Evolutionary conservation across 2,888 invertebrate species (phyloP).

Genomic region (Malthinus seriepunctatus): DNA sequence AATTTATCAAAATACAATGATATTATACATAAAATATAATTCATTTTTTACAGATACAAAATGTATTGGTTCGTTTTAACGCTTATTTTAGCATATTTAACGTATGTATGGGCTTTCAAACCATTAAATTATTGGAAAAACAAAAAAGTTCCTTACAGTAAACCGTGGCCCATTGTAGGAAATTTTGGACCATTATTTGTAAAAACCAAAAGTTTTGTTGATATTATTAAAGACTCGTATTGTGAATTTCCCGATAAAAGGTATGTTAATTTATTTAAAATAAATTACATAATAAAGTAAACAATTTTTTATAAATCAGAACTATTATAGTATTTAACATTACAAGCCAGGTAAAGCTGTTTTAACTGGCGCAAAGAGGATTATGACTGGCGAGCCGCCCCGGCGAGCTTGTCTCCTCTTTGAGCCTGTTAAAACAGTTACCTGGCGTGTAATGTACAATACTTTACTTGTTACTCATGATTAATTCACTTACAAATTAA

Average conservation of each 20-base stretch:
- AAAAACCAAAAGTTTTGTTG: neutral
- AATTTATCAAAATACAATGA: neutral
- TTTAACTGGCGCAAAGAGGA: too few relatives aligned
- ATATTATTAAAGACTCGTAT: neutral
- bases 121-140: slow-evolving; percentile 16
- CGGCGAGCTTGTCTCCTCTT: too few relatives aligned
- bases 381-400: too few relatives aligned
- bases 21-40: too few relatives aligned
- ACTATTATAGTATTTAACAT: too few relatives aligned
- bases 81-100: slow-evolving; percentile 40
- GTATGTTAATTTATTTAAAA: neutral
- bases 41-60: neutral
- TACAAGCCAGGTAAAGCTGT: too few relatives aligned
- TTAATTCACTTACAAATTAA: too few relatives aligned
- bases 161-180: slow-evolving; percentile 33
- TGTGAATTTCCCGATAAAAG: slow-evolving; percentile 12
- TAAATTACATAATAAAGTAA: neutral
- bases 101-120: slow-evolving; percentile 51
- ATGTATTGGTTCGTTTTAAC: slow-evolving; percentile 9
- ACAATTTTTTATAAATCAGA: neutral
- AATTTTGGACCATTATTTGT: slow-evolving; percentile 26
- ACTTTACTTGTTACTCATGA: too few relatives aligned
- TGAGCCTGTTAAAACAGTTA: too few relatives aligned
- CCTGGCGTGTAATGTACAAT: too few relatives aligned
- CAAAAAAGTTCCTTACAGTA: slow-evolving; percentile 7